phyloP scores from a whole-genome alignment of 2,113 vertebrate species.

The Haplochromis vanheusdeni region DNA sequence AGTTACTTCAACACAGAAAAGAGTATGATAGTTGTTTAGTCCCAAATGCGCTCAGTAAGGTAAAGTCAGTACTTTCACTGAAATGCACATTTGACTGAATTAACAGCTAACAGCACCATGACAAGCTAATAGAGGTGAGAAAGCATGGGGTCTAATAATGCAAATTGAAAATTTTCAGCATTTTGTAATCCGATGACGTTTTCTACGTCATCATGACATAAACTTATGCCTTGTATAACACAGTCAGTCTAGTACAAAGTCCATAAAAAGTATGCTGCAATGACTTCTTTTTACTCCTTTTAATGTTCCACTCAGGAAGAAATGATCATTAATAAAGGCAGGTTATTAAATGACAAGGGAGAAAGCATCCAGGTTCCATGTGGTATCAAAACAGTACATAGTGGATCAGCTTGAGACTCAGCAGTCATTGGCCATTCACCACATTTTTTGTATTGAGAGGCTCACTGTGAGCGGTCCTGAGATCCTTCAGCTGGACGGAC shows the following conservation, averaged over 20 bases:
- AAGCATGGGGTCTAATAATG: neutral
- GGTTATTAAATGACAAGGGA: neutral
- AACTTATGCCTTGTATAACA: neutral
- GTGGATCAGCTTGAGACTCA: neutral
- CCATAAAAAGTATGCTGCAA: neutral
- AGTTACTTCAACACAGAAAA: neutral
- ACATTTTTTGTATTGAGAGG: neutral
- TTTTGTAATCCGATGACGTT: neutral
- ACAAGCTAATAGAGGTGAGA: neutral
- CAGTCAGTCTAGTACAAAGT: neutral
- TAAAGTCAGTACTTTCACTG: neutral
- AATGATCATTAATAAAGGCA: neutral
- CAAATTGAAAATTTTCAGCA: neutral
- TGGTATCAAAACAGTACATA: neutral
- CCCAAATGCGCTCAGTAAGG: neutral
- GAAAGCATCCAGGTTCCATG: neutral
- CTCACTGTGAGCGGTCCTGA: neutral
- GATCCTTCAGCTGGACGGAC: constrained; percentile 5
- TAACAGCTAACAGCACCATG: neutral
- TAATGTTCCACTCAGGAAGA: neutral
- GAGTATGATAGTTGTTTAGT: neutral
- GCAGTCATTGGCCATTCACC: constrained; percentile 16
- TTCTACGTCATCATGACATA: neutral
- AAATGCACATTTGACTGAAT: neutral
- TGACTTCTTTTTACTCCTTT: neutral